Evolutionary conservation across 2,888 invertebrate genomes (phyloP).

Genomic region (Muscina levida): DNA sequence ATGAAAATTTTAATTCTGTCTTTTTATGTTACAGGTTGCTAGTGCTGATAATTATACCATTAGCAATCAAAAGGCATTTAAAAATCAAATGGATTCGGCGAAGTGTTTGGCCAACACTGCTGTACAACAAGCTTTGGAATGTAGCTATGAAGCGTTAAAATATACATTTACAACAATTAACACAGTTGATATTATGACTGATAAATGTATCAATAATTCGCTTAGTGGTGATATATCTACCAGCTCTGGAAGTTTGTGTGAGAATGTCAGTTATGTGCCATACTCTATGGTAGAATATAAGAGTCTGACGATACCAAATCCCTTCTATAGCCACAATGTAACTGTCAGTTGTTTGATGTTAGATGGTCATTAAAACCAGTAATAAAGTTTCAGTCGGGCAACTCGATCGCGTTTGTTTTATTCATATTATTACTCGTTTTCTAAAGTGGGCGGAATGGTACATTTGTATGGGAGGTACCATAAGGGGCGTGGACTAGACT

Average conservation of each 20-base stretch:
- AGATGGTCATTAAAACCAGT: too few relatives aligned
- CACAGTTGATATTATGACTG: conserved; percentile 18
- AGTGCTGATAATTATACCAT: conserved; percentile 27
- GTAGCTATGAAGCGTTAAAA: conserved; percentile 38
- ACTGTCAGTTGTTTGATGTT: conserved; percentile 16
- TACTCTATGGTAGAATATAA: conserved; percentile 16
- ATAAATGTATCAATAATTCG: conserved; percentile 41
- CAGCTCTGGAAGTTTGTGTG: conserved; percentile 38
- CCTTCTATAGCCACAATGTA: conserved; percentile 53
- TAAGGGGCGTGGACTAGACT: too few relatives aligned
- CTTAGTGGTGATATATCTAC: conserved; percentile 29
- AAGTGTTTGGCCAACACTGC: conserved; percentile 37
- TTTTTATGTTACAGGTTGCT: conserved; percentile 29
- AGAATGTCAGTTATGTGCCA: conserved; percentile 14
- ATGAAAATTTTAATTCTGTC: too few relatives aligned
- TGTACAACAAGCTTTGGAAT: conserved; percentile 48
- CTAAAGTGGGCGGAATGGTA: too few relatives aligned
- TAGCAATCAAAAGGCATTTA: conserved; percentile 44
- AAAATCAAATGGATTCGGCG: conserved; percentile 33
- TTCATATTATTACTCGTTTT: too few relatives aligned
- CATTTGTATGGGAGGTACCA: too few relatives aligned
- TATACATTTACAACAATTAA: conserved; percentile 2
- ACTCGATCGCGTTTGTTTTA: too few relatives aligned
- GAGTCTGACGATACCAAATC: conserved; percentile 64
- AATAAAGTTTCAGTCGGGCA: too few relatives aligned